Evolutionary conservation across 2,797 vertebrate genomes (phyloP), one percentile per base, ranked within the genome.

Genomic region (Sebastes taczanowskii): DNA sequence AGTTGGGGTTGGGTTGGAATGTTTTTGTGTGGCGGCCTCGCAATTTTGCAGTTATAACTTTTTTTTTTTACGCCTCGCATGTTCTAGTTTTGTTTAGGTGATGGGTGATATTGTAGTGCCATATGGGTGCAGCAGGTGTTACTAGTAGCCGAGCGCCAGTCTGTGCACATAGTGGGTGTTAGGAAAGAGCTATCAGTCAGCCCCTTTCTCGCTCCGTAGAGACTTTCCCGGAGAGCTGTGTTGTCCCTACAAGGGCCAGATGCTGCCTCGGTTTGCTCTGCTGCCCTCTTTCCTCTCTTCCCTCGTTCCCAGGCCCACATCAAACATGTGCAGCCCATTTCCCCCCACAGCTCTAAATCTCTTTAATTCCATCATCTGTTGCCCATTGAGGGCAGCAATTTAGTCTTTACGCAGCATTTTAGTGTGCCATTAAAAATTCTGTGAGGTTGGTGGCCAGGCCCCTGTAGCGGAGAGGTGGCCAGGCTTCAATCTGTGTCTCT

Each of bases 311-410:
- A 83, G 82, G 82, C 84, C 87, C 92, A 94, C 93, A 94, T 94
- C 92, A 95, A 94, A 93, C 89, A 88, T 71, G 60, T 70, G 18
- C 88, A 73, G 80, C 88, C 88, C 88, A 83, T 91, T 94, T 93
- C 78, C 88, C 86, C 91, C 89, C 83, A 83, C 86, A 83, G 88
- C 93, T 91, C 91, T 95, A 95, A 95, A 95, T 96, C 93, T 92
- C 90, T 94, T 93, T 96, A 94, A 93, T 95, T 96, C 93, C 82
- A 86, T 96, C 95, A 96, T 96, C 95, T 96, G 96, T 93, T 95
- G 91, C 92, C 93, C 92, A 95, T 96, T 95, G 95, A 94, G 94
- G 92, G 92, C 85, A 89, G 91, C 92, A 93, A 91, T 95, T 94
- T 94, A 86, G 92, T 91, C 91, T 94, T 93, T 91, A 91, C 91